phyloP scores from a whole-genome alignment of 2,888 invertebrate species.

The Tolmerus cingulatus region DNA sequence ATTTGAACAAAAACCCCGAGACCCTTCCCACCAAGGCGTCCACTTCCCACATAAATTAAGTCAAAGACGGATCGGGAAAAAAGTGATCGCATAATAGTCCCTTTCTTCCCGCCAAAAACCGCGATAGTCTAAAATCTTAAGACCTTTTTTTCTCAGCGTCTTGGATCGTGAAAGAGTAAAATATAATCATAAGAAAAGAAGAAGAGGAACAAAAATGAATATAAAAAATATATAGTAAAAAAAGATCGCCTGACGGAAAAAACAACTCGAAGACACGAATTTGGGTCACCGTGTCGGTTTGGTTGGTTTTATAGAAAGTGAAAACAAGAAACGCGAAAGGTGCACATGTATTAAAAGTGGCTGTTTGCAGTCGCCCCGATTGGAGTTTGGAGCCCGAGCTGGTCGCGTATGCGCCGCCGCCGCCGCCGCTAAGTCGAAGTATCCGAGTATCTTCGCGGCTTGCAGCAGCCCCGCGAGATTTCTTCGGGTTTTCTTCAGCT shows the following conservation, averaged over 20 bases:
- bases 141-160: neutral
- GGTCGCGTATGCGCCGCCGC: constrained; percentile 15
- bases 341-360: constrained; percentile 17
- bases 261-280: constrained; percentile 36
- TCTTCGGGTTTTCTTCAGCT: too few species aligned
- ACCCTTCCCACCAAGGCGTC: neutral
- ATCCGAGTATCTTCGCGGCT: neutral
- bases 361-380: neutral
- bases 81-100: neutral
- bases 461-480: neutral
- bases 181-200: neutral
- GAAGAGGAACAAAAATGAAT: neutral
- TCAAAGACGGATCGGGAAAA: neutral
- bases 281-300: constrained; percentile 43
- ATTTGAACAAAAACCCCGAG: neutral
- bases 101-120: neutral
- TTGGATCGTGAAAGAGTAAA: neutral
- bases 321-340: constrained; percentile 42
- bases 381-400: neutral
- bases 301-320: constrained; percentile 45
- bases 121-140: neutral
- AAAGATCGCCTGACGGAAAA: constrained; percentile 25
- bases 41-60: neutral
- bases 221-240: neutral
- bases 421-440: neutral